Evolutionary conservation across 2,797 vertebrate species (phyloP).

Genomic region (Coregonus ussuriensis): DNA sequence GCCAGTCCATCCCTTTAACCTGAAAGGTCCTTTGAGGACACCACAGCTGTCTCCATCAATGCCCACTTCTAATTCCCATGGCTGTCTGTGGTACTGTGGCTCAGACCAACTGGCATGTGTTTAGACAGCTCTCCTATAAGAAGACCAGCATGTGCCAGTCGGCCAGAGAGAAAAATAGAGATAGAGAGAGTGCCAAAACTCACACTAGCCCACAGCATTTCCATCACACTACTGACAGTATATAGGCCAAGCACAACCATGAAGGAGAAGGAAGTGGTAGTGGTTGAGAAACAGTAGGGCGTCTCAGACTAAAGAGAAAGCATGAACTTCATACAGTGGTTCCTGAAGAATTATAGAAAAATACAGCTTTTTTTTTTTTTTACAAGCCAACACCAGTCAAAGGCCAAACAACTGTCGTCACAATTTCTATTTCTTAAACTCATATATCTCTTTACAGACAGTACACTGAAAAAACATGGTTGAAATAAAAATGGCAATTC

Average conservation of each 20-base stretch:
- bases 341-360: conserved; percentile 43
- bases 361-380: conserved; percentile 51
- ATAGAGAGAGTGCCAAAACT: background rate
- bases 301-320: conserved; percentile 49
- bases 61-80: conserved; percentile 3
- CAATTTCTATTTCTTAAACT: background rate
- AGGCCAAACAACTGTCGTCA: background rate
- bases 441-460: conserved; percentile 20
- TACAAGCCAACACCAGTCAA: conserved; percentile 12
- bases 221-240: too few relatives aligned
- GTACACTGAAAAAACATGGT: conserved; percentile 39
- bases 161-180: background rate
- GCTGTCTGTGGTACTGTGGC: background rate
- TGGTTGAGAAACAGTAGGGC: conserved; percentile 24
- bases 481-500: conserved; percentile 13
- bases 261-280: conserved; percentile 30
- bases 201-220: too few relatives aligned
- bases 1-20: background rate
- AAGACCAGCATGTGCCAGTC: background rate
- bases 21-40: background rate
- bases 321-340: conserved; percentile 44
- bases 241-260: background rate
- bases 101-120: background rate
- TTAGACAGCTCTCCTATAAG: background rate
- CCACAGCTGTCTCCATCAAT: background rate